These are phyloP conservation scores for Gavialis gangeticus DNA, from an alignment of 2,113 vertebrate species.

Conservation along the genomic window DNA sequence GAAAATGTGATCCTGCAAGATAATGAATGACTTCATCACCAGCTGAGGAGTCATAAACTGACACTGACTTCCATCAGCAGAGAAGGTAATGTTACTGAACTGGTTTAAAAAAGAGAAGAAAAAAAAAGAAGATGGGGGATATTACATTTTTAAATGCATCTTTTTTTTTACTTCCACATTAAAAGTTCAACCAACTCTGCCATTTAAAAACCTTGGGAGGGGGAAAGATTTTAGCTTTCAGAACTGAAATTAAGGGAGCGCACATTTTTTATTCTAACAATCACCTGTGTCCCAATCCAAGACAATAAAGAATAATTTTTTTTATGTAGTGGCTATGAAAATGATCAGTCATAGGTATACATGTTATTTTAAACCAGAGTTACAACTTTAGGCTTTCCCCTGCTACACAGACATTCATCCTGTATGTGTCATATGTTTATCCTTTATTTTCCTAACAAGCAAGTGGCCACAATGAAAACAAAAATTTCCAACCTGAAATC, in stretches of 20 bases:
- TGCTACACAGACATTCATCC: not conserved
- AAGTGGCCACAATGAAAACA: not conserved
- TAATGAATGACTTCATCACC: not conserved
- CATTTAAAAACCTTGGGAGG: not conserved
- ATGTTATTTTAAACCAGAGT: not conserved
- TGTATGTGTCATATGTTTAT: not conserved
- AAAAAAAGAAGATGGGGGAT: no score
- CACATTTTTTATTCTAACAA: not conserved
- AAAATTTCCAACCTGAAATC: not conserved
- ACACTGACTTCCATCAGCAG: not conserved
- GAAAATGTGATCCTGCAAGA: not conserved
- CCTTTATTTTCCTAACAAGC: not conserved
- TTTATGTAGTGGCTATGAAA: not conserved
- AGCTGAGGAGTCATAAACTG: not conserved
- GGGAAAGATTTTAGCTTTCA: not conserved
- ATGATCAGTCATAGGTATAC: not conserved
- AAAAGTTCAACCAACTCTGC: not conserved
- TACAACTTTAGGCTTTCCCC: not conserved
- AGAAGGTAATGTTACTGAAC: not conserved
- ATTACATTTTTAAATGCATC: not conserved
- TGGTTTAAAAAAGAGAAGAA: no score
- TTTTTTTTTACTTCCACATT: not conserved
- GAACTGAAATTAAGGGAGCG: not conserved
- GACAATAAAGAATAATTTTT: rapidly evolving
- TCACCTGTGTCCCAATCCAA: not conserved